These are phyloP conservation scores for Cryptotis parvus DNA, from an alignment of 2,113 vertebrate species.

Conservation along the genomic window DNA sequence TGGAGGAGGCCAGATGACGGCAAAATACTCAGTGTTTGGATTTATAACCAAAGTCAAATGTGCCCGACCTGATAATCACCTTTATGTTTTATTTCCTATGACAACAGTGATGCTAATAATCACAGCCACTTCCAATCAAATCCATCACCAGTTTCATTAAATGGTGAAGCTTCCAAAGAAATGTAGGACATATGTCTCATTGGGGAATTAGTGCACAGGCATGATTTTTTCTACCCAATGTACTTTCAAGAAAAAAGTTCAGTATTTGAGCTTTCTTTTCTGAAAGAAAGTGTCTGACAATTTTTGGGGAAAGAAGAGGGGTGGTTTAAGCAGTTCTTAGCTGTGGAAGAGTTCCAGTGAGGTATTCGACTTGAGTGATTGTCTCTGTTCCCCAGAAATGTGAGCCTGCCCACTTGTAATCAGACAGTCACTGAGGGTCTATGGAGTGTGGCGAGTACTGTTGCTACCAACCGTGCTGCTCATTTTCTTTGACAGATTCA, in stretches of 20 bases:
- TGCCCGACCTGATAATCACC: not conserved
- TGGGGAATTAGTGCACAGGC: slow-evolving; percentile 10
- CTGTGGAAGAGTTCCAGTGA: not conserved
- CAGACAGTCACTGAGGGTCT: not conserved
- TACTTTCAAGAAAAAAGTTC: slow-evolving; percentile 16
- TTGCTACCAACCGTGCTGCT: slow-evolving; percentile 21
- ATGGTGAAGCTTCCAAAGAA: not conserved
- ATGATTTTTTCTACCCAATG: slow-evolving; percentile 14
- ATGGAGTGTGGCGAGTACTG: not conserved
- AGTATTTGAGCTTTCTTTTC: not conserved
- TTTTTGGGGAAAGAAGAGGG: not conserved
- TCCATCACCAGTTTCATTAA: not conserved
- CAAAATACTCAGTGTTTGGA: slow-evolving; percentile 14
- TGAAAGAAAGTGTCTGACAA: not conserved
- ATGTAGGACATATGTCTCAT: not conserved
- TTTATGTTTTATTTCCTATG: slow-evolving; percentile 11
- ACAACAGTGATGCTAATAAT: not conserved
- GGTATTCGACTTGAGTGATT: not conserved
- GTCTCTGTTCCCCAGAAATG: not conserved
- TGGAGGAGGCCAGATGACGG: not conserved
- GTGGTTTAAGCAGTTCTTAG: slow-evolving; percentile 6
- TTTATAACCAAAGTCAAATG: slow-evolving; percentile 28
- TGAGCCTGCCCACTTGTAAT: not conserved
- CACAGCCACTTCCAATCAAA: not conserved
- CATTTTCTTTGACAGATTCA: slow-evolving; percentile 32